These are phyloP conservation scores for Alviniconcha strummeri DNA, from an alignment of 2,888 invertebrate species.

Conservation along the genomic window DNA sequence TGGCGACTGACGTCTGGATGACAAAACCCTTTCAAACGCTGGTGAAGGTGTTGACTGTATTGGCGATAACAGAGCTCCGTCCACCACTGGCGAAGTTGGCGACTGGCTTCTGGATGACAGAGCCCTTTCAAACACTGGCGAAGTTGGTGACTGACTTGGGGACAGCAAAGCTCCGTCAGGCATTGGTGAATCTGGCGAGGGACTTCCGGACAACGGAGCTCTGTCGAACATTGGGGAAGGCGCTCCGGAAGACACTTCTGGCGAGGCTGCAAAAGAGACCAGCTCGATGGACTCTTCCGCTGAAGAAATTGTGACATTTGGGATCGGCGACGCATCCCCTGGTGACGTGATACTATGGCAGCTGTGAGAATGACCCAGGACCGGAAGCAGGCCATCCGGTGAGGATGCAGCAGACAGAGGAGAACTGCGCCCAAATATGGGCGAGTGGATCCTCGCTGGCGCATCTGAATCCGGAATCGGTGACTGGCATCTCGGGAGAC, in stretches of 20 bases:
- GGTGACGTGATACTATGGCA: background rate
- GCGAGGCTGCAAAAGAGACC: background rate
- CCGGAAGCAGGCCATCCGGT: too few species aligned
- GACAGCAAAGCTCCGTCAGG: background rate
- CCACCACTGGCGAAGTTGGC: too few species aligned
- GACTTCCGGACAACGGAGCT: background rate
- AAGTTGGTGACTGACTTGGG: too few species aligned
- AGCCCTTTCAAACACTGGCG: too few species aligned
- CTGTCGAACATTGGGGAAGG: background rate
- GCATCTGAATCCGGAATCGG: background rate
- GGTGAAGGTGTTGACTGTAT: too few species aligned
- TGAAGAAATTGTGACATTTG: background rate
- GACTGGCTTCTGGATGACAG: too few species aligned
- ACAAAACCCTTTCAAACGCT: too few species aligned
- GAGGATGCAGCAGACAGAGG: background rate
- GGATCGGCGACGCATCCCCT: background rate
- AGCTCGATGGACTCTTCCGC: background rate
- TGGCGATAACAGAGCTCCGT: too few species aligned
- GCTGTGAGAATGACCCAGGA: background rate
- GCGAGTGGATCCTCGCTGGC: background rate
- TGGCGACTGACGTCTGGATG: too few species aligned
- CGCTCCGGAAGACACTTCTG: background rate
- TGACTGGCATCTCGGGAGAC: constrained; percentile 2
- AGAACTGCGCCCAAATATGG: background rate
- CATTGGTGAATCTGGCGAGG: background rate